Evolutionary conservation across 2,888 invertebrate species (phyloP).

Genomic region (Deilephila porcellus): DNA sequence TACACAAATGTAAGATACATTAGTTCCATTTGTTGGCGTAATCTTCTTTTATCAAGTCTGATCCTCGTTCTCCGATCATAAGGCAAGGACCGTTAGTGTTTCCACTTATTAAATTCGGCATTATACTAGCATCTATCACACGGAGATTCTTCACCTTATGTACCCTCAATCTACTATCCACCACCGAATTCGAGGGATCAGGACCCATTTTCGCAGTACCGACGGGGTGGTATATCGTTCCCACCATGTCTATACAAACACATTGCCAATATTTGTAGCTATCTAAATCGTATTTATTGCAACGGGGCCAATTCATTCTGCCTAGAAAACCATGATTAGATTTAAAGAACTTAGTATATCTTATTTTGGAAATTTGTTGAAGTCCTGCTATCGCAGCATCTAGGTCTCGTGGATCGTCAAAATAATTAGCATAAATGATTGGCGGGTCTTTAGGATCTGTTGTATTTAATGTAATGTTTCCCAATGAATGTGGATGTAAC

Average conservation of each 20-base stretch:
- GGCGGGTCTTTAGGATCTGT: constrained; percentile 85
- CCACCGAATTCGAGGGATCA: too few species aligned
- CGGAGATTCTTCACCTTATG: too few species aligned
- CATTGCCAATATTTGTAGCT: constrained; percentile 59
- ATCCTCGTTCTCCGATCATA: constrained; percentile 92
- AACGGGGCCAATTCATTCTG: constrained; percentile 54
- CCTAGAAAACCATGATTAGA: constrained; percentile 55
- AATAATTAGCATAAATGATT: constrained; percentile 86
- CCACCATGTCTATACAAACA: too few species aligned
- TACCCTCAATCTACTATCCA: too few species aligned
- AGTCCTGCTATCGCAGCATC: constrained; percentile 58
- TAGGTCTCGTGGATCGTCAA: constrained; percentile 82
- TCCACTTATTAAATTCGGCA: too few species aligned
- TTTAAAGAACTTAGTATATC: constrained; percentile 55
- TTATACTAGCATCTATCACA: too few species aligned
- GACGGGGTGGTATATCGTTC: too few species aligned
- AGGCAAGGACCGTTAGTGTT: constrained; percentile 56
- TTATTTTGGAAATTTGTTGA: constrained; percentile 54
- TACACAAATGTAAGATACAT: background rate
- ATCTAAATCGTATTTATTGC: constrained; percentile 53
- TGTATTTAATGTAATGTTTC: constrained; percentile 82
- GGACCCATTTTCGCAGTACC: too few species aligned
- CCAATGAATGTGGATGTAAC: constrained; percentile 81
- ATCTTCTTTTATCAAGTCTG: constrained; percentile 88
- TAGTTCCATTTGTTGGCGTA: constrained; percentile 29